Base-by-base conservation (phyloP, 2,113 vertebrate genomes). In the Lampris megalopsis region DNA sequence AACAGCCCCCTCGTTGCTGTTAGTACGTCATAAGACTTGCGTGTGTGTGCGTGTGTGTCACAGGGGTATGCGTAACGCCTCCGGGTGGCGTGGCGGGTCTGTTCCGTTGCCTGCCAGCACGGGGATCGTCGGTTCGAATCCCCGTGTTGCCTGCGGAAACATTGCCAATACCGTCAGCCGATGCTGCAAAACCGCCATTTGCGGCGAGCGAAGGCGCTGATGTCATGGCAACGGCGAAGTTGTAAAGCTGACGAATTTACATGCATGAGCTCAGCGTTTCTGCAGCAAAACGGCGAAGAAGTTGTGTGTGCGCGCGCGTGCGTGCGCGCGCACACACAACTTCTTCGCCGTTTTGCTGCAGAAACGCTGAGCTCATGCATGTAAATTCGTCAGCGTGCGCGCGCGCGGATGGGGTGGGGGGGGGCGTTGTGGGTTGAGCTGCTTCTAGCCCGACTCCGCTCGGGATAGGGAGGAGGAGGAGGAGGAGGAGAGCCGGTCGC, bases 181-280 rank as follows among this genome's bases (percentile, higher is more conserved):
- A 24, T 24, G 24, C 24, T 24, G 24, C 24, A 24, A 24, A 24
- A 24, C 24, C 24, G 24, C 24, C 24, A 24, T 24, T 24, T 24
- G 24, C 24, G 24, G 24, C 24, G 24, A 24, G 24, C 24, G 24
- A 24, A 24, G 24, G 24, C 24, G 24, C 24, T 24, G 24, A 24
- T 24, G 24, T 24, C 24, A 24, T 24, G 24, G 7, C 4, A 45
- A 45, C 43, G 7, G 43, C 7, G 43, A 38, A 2, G 38, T 63
- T 9, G 57, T 6, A 13, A 36, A 10, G 36, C 9, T 56, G 38
- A 68, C 48, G 36, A 48, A 53, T 54, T 63, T 63, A 42, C 24
- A 63, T n/a, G 8, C 73, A 77, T 88, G 86, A 91, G 84, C 79
- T 86, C 78, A 71, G 48, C 79, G 73, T 75, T 86, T 71, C 62